A percentile compares a stretch with the other conserved stretches of the same genome.
phyloP scores from a whole-genome alignment of 2,113 vertebrate species.

The Gadus macrocephalus region DNA sequence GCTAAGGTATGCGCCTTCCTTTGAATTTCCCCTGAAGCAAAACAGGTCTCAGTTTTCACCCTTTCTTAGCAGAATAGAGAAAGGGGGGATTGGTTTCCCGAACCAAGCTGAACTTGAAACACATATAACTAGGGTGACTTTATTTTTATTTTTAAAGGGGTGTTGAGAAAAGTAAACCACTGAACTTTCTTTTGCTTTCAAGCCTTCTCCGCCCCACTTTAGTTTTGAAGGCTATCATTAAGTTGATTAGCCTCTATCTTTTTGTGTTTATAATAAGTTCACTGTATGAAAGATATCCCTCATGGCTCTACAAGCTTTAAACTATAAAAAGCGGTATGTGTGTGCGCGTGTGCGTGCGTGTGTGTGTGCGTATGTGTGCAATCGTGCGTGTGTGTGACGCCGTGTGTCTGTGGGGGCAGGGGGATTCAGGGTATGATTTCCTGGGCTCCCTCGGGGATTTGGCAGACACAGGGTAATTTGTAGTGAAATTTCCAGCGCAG shows the following conservation, averaged over 20 bases:
- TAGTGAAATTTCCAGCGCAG: slow-evolving; percentile 75
- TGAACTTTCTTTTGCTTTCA: slow-evolving; percentile 19
- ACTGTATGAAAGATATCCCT: no score
- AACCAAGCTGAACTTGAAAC: slow-evolving; percentile 51
- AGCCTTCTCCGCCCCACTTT: not conserved
- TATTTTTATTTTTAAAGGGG: slow-evolving; percentile 5
- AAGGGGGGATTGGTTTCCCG: slow-evolving; percentile 52
- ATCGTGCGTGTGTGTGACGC: slow-evolving; percentile 19
- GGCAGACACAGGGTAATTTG: slow-evolving; percentile 74
- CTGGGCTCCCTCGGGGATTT: slow-evolving; percentile 64
- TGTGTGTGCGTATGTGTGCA: no score
- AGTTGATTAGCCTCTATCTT: no score
- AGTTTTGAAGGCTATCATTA: no score
- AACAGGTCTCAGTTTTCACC: slow-evolving; percentile 68
- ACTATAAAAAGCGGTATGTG: no score
- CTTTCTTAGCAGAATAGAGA: slow-evolving; percentile 39
- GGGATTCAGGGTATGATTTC: slow-evolving; percentile 62
- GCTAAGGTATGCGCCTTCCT: slow-evolving; percentile 67
- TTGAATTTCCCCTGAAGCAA: slow-evolving; percentile 67
- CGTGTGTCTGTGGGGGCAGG: slow-evolving; percentile 48
- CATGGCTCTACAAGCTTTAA: no score
- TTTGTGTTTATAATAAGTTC: no score
- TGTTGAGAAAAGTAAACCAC: slow-evolving; percentile 23
- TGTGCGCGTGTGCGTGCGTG: no score
- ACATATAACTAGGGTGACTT: slow-evolving; percentile 12